A percentile compares a stretch with the other conserved stretches of the same genome.
These are phyloP conservation scores for Mycteria americana DNA, from an alignment of 2,797 vertebrate genomes.

Conservation along the genomic window DNA sequence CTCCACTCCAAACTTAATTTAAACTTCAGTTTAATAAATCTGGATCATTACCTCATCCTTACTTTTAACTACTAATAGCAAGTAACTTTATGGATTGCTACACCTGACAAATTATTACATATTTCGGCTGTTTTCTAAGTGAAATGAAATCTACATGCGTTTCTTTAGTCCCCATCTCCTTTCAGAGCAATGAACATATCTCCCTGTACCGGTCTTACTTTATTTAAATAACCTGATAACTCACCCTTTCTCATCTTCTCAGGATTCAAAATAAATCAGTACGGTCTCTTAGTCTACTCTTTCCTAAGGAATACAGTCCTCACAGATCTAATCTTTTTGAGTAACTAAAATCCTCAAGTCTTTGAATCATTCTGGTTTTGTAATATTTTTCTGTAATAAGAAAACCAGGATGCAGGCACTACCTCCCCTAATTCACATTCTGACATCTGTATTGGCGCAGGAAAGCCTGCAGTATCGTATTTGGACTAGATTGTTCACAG, in stretches of 20 bases:
- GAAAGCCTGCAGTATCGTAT: neutral
- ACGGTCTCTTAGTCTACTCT: neutral
- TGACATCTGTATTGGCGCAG: neutral
- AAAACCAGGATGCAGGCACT: neutral
- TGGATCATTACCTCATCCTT: neutral
- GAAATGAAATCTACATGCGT: neutral
- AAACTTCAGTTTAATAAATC: neutral
- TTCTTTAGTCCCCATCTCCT: neutral
- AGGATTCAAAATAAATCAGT: slow-evolving; percentile 5
- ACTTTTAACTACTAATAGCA: neutral
- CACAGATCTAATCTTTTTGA: neutral
- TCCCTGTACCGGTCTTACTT: neutral
- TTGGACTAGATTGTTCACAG: neutral
- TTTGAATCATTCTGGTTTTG: neutral
- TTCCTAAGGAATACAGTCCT: neutral
- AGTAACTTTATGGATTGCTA: neutral
- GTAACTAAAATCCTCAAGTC: neutral
- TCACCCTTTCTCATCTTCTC: neutral
- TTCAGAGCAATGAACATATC: neutral
- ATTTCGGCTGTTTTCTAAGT: slow-evolving; percentile 4
- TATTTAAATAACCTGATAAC: neutral
- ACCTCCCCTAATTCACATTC: neutral
- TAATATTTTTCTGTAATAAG: neutral
- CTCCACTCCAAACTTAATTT: neutral
- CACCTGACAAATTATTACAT: neutral